Evolutionary conservation across 2,888 invertebrate species (phyloP), one percentile per base, ranked within the genome.

Genomic region (Drosophila acutilabella): DNA sequence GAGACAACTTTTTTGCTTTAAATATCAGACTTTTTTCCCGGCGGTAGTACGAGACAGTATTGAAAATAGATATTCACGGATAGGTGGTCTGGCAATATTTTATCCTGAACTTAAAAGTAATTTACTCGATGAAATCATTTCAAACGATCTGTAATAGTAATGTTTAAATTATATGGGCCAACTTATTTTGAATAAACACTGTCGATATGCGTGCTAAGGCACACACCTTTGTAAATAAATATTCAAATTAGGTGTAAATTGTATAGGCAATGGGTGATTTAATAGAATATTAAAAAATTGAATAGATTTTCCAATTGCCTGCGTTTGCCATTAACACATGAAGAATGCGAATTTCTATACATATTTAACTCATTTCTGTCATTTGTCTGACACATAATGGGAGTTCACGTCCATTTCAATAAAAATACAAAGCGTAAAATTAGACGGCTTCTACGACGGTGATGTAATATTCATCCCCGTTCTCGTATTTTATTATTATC

Each of bases 301-400:
- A 90, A 90, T 90, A 90, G 89, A 90, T 90, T 90, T 90, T 91
- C 90, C 91, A 90, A 89, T 84, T 90, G 88, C 86, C 82, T 90
- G 90, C 76, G 75, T 80, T 89, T 89, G 88, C 81, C 76, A 90
- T 90, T 90, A 89, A 86, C 86, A 90, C 90, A 88, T 86, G 77
- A 66, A 60, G 53, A 60, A 53, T 66, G 58, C 52, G 54, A 56
- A 60, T 48, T 48, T 59, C n/a, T n/a, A n/a, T n/a, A n/a, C n/a
- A n/a, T n/a, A n/a, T n/a, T n/a, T n/a, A n/a, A n/a, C n/a, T n/a
- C n/a, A n/a, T n/a, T n/a, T n/a, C n/a, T n/a, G n/a, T n/a, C n/a
- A n/a, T 58, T 77, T 40, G 68, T 74, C 3, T 71, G 16, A 16
- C 52, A 51, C 16, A 23, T 56, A 53, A 51, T 66, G 66, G 58